Conservation (phyloP, 1,140 invertebrate genomes). For the Scaptomyza montana region DNA sequence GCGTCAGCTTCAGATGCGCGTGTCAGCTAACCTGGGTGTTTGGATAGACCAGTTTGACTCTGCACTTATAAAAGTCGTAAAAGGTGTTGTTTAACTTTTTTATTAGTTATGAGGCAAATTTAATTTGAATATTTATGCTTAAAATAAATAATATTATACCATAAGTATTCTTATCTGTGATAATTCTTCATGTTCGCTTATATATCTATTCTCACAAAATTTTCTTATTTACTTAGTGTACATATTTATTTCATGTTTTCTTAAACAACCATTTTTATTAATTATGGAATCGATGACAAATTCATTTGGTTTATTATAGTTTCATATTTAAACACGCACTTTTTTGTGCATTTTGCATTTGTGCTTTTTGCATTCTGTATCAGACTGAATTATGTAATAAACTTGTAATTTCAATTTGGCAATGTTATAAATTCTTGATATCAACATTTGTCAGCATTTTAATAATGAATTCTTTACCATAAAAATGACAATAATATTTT, state of each 20-base stretch:
- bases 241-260: no score
- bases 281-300: constrained; percentile 22
- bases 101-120: no score
- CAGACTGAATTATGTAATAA: constrained; percentile 24
- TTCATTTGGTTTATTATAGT: constrained; percentile 32
- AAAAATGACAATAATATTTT: neutral
- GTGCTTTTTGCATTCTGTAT: constrained; percentile 4
- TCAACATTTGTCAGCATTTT: constrained; percentile 1
- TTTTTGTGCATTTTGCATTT: constrained; percentile 13
- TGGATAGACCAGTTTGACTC: no score
- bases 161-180: no score
- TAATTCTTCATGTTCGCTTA: no score
- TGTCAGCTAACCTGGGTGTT: no score
- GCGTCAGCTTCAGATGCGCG: neutral
- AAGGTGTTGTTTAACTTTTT: no score
- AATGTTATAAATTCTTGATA: constrained; percentile 16
- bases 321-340: neutral
- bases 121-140: no score
- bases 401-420: constrained; percentile 19
- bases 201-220: no score
- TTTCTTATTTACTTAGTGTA: no score
- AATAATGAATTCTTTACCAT: constrained; percentile 1
- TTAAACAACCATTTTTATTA: neutral
- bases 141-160: no score
- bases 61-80: no score